Evolutionary conservation across 1,140 invertebrate species (phyloP), one percentile per base, ranked within the genome.

Genomic region (Saccostrea glomerata): DNA sequence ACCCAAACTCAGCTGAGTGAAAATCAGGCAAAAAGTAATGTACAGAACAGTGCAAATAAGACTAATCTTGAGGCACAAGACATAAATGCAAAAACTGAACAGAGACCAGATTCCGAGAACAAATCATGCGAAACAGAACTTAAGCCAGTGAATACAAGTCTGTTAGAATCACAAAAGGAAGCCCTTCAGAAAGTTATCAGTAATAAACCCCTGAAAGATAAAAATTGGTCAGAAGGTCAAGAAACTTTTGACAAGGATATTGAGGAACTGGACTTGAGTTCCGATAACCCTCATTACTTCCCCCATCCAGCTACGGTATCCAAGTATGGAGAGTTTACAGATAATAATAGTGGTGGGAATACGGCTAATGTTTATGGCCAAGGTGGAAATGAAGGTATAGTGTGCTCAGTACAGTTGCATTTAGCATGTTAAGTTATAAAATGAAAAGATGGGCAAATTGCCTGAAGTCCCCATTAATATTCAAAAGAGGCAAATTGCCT

Each of bases 171-270:
- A 25, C 70, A 77, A 17, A 77, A 77, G 25, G 13, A 77, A 30
- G 70, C 30, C 11, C 30, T 77, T 30, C 23, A 25, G 30, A 77
- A 77, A 77, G 25, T 77, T 13, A 77, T 77, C 7, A 77, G 70
- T 36, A 77, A 25, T 77, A 77, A 77, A 77, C 23, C 70, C 36
- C 30, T 77, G 30, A 77, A 77, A 77, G 70, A 77, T 36, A 77
- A 77, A 77, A 77, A 77, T 77, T 77, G 70, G 70, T 77, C 70
- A 12, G 70, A 77, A 30, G 25, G 70, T 15, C 23, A 30, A 30
- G 70, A 77, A 77, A 36, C 25, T 36, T 36, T 23, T 77, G 70
- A 77, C 30, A n/a, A 73, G 25, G 66, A 73, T 30, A 30, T 77
- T 77, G 70, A 77, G 70, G 25, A 77, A 30, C 25, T 77, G 25